Percentiles rank a stretch among this genome's conserved stretches.
Conservation (phyloP, 2,888 invertebrate genomes). For the Micropterix aruncella region DNA sequence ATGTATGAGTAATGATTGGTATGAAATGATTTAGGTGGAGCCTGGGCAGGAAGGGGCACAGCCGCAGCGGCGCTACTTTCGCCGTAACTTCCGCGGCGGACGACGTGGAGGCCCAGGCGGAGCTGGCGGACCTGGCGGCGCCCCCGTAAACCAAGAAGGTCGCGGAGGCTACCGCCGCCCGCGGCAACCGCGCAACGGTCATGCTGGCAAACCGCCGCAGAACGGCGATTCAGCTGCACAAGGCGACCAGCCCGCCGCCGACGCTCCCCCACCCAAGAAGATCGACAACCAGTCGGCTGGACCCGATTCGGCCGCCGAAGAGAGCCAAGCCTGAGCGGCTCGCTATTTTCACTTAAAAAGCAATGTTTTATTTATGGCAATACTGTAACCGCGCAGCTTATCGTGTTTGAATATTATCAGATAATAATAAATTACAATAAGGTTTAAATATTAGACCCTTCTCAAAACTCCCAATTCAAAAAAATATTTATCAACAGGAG, state of each 20-base stretch:
- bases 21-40: slow-evolving; percentile 23
- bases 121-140: slow-evolving; percentile 23
- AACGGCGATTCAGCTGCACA: slow-evolving; percentile 4
- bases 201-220: slow-evolving; percentile 2
- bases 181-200: slow-evolving; percentile 21
- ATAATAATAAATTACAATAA: too few species aligned
- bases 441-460: too few species aligned
- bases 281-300: slow-evolving; percentile 18
- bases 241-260: slow-evolving; percentile 5
- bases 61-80: slow-evolving; percentile 49
- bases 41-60: slow-evolving; percentile 24
- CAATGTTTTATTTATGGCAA: too few species aligned
- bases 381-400: too few species aligned
- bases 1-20: slow-evolving; percentile 5
- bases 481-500: too few species aligned
- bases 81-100: slow-evolving; percentile 60
- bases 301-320: slow-evolving; percentile 33
- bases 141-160: slow-evolving; percentile 20
- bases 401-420: too few species aligned
- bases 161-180: slow-evolving; percentile 11
- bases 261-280: background rate
- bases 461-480: too few species aligned
- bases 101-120: slow-evolving; percentile 29
- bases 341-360: background rate
- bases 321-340: slow-evolving; percentile 32